These are phyloP conservation scores for Micrasema longulum DNA, from an alignment of 1,140 invertebrate species.

Conservation along the genomic window DNA sequence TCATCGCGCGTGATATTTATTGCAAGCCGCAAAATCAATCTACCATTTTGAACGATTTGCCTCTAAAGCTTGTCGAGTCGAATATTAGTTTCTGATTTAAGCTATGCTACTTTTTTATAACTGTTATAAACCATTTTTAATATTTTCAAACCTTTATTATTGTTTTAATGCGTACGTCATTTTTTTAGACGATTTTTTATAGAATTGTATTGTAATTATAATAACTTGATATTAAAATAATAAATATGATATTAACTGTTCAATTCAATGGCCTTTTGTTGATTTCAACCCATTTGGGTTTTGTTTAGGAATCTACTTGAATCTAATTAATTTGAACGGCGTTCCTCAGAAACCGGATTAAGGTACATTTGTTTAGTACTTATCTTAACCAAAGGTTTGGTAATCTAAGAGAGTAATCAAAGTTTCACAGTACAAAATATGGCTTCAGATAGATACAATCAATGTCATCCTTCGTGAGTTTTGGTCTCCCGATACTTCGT, in stretches of 20 bases:
- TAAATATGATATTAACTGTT: too few species aligned
- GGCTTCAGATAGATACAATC: conserved; percentile 34
- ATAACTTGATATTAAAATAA: too few species aligned
- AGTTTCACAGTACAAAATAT: conserved; percentile 31
- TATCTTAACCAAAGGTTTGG: neutral
- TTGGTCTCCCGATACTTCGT: conserved; percentile 26
- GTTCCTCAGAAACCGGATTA: conserved; percentile 18
- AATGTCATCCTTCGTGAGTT: conserved; percentile 28
- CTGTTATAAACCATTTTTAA: too few species aligned
- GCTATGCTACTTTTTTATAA: too few species aligned
- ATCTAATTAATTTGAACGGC: neutral
- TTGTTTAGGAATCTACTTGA: too few species aligned
- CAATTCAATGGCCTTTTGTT: too few species aligned
- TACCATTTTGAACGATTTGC: conserved; percentile 3
- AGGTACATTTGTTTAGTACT: neutral
- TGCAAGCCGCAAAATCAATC: conserved; percentile 15
- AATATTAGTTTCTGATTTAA: too few species aligned
- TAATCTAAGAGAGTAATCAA: conserved; percentile 29
- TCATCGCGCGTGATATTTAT: conserved; percentile 17
- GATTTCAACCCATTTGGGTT: too few species aligned
- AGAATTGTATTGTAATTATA: too few species aligned
- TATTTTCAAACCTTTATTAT: too few species aligned
- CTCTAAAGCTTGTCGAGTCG: neutral
- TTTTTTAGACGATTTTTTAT: too few species aligned
- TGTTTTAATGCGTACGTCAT: too few species aligned